These are phyloP conservation scores for Acanthaster planci DNA, from an alignment of 35 echinoderm and acorn worm genomes.

Conservation along the genomic window DNA sequence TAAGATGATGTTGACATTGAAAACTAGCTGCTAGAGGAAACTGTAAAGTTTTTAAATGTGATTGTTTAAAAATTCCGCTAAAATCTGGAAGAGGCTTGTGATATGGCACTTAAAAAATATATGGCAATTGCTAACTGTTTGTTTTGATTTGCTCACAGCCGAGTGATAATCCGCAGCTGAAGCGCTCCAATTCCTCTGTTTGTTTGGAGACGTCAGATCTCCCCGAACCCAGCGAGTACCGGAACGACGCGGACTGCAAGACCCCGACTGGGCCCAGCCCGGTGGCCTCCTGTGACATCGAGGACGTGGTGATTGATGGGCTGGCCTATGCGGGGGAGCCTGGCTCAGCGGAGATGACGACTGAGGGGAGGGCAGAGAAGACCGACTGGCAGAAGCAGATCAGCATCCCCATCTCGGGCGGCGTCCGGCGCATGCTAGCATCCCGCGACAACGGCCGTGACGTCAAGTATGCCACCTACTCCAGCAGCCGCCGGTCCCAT, in stretches of 20 bases:
- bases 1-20: too few relatives aligned
- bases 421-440: slow-evolving; percentile 63
- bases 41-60: too few relatives aligned
- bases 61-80: too few relatives aligned
- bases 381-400: not conserved
- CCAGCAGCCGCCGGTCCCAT: slow-evolving; percentile 54
- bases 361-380: not conserved
- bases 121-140: not conserved
- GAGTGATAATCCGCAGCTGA: slow-evolving; percentile 29
- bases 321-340: not conserved
- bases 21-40: too few relatives aligned
- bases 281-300: not conserved
- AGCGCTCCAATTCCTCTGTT: slow-evolving; percentile 57
- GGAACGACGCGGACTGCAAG: not conserved
- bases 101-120: not conserved
- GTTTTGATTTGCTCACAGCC: slow-evolving; percentile 43
- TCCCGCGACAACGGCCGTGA: slow-evolving; percentile 55
- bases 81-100: not conserved
- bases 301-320: slow-evolving; percentile 33
- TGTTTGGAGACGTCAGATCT: slow-evolving; percentile 9
- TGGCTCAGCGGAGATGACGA: not conserved
- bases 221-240: not conserved
- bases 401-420: slow-evolving; percentile 35
- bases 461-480: slow-evolving; percentile 89
- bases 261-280: not conserved